These are phyloP conservation scores for Nemurella pictetii DNA, from an alignment of 2,888 invertebrate genomes.

Conservation along the genomic window DNA sequence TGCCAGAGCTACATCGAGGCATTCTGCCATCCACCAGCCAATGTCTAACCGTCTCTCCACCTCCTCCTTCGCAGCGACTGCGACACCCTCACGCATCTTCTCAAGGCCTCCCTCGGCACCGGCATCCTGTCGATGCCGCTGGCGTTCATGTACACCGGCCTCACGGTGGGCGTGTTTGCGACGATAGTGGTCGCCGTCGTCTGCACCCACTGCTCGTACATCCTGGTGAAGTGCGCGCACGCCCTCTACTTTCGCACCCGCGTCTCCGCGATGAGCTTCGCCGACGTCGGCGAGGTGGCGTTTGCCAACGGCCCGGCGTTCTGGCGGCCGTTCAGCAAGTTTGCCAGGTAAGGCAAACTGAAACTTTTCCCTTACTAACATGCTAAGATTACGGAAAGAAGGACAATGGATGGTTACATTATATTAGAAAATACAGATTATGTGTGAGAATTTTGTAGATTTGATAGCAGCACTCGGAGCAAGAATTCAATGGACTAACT, in stretches of 20 bases:
- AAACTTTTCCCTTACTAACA: too few relatives aligned
- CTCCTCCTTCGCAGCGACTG: conserved; percentile 78
- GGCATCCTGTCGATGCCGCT: conserved; percentile 94
- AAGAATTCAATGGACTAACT: too few relatives aligned
- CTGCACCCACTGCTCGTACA: conserved; percentile 93
- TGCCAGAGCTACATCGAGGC: too few relatives aligned
- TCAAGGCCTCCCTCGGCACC: conserved; percentile 95
- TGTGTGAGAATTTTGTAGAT: too few relatives aligned
- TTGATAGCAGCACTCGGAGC: too few relatives aligned
- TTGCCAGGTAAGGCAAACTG: conserved; percentile 65
- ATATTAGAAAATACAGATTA: too few relatives aligned
- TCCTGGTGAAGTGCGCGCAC: conserved; percentile 84
- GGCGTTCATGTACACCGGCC: conserved; percentile 86
- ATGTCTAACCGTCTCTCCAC: too few relatives aligned
- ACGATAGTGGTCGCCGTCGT: conserved; percentile 84
- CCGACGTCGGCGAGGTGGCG: conserved; percentile 81
- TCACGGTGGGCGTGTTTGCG: conserved; percentile 80
- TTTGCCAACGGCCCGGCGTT: conserved; percentile 76
- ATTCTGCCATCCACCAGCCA: too few relatives aligned
- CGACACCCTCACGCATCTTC: conserved; percentile 88
- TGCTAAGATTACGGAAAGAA: too few relatives aligned
- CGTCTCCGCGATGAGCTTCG: conserved; percentile 78
- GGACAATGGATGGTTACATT: too few relatives aligned
- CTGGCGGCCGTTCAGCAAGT: conserved; percentile 63
- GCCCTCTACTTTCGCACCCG: conserved; percentile 72